These are phyloP conservation scores for Haemorhous mexicanus DNA, from an alignment of 2,113 vertebrate species.

Conservation along the genomic window DNA sequence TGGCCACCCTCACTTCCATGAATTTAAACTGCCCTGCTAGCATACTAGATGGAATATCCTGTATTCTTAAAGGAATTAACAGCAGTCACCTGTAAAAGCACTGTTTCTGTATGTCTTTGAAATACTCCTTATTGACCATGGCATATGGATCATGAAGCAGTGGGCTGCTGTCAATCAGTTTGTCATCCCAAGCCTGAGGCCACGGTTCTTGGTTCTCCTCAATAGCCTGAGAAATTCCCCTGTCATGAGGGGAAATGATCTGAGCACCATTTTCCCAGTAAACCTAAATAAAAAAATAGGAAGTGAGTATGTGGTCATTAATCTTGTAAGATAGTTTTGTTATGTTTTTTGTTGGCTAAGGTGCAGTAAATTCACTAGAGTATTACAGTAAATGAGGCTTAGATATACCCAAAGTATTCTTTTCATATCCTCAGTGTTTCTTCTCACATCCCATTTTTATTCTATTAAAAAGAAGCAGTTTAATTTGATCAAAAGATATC, in stretches of 20 bases:
- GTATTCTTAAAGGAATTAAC: neutral
- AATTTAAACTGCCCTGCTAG: neutral
- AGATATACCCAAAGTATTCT: neutral
- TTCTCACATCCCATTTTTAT: neutral
- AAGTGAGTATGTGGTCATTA: neutral
- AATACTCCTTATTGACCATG: constrained; percentile 81
- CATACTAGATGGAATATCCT: neutral
- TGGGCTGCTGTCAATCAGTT: constrained; percentile 70
- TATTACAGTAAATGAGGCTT: neutral
- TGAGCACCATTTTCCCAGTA: constrained; percentile 98
- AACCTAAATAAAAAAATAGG: constrained; percentile 73
- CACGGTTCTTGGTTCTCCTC: constrained; percentile 90
- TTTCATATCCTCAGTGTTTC: neutral
- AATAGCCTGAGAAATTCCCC: constrained; percentile 86
- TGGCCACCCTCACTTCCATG: neutral
- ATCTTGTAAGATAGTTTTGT: neutral
- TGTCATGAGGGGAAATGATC: constrained; percentile 92
- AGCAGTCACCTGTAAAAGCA: constrained; percentile 88
- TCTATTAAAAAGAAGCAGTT: neutral
- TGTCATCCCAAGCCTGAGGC: constrained; percentile 87
- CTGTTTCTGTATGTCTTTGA: constrained; percentile 86
- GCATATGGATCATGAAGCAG: constrained; percentile 84
- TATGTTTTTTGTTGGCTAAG: neutral
- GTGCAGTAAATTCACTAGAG: neutral
- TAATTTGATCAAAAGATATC: neutral